Evolutionary conservation across 2,797 vertebrate genomes (phyloP), one percentile per base, ranked within the genome.

Genomic region (Helostoma temminkii): DNA sequence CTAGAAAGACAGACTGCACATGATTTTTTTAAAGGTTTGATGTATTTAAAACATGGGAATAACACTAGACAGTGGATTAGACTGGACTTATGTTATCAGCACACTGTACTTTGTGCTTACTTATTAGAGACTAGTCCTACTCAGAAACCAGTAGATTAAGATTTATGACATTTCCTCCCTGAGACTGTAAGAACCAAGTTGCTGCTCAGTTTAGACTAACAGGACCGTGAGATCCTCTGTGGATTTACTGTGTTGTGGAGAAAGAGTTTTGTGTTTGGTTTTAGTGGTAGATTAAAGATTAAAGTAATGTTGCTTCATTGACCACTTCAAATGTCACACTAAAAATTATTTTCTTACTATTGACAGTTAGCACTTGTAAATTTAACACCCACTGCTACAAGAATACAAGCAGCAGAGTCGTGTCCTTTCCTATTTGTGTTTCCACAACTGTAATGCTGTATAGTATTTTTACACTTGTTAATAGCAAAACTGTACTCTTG

Each of bases 141-240:
- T 52, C 19, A 34, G 58, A 64, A 36, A 53, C 21, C 6, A 42
- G 30, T 64, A 54, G 58, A 63, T 28, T 14, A 21, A 57, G 55
- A 82, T 78, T 64, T 67, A 74, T 42, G 36, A 68, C 55, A 30
- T 67, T 66, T 74, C 28, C 45, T 16, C 26, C 22, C 6, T n/a
- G 25, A n/a, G n/a, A 50, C 12, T 19, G 59, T 48, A 30, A 37
- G 57, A 61, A 36, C 71, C 60, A 74, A 81, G 69, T 66, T 39
- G 47, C 53, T 61, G 49, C 71, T 78, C 34, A 50, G 56, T 80
- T 75, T 66, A 66, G 22, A 48, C 55, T 43, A 49, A 60, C 34
- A 64, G 30, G 41, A 65, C 49, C 5, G 19, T 68, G 71, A 78
- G 57, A 48, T 24, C 52, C 57, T 39, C 12, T 2, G 37, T 30